Evolutionary conservation across 2,888 invertebrate genomes (phyloP).

Genomic region (Ferdinandea cuprea): DNA sequence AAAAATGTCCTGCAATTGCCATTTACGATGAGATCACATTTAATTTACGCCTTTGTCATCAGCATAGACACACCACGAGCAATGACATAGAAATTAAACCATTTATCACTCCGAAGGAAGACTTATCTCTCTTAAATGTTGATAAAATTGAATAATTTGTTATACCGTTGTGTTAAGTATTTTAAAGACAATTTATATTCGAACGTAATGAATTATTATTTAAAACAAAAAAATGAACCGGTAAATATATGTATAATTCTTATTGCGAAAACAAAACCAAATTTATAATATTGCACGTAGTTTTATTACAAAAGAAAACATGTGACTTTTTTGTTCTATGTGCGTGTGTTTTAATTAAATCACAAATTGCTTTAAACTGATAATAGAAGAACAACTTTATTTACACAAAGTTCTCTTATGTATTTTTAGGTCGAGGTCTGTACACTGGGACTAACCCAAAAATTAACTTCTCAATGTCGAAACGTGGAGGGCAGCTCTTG

Average conservation of each 20-base stretch:
- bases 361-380: background rate
- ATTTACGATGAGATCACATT: constrained; percentile 82
- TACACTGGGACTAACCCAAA: constrained; percentile 79
- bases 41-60: constrained; percentile 81
- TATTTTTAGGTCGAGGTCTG: constrained; percentile 76
- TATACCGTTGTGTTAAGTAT: constrained; percentile 12
- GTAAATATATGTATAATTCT: constrained; percentile 53
- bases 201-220: constrained; percentile 49
- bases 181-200: constrained; percentile 27
- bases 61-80: constrained; percentile 81
- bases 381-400: constrained; percentile 6
- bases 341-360: constrained; percentile 20
- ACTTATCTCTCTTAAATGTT: constrained; percentile 43
- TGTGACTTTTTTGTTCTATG: background rate
- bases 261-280: constrained; percentile 21
- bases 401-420: constrained; percentile 42
- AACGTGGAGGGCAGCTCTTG: constrained; percentile 81
- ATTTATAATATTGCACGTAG: background rate
- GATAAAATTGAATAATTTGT: constrained; percentile 53
- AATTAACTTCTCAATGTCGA: constrained; percentile 81
- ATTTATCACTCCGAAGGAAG: constrained; percentile 72
- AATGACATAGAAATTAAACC: constrained; percentile 82
- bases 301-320: constrained; percentile 30
- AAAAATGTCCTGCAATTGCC: constrained; percentile 83
- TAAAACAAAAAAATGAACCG: constrained; percentile 42